Evolutionary conservation across 1,140 invertebrate genomes (phyloP).

Genomic region (Drosophila subpulchrella): DNA sequence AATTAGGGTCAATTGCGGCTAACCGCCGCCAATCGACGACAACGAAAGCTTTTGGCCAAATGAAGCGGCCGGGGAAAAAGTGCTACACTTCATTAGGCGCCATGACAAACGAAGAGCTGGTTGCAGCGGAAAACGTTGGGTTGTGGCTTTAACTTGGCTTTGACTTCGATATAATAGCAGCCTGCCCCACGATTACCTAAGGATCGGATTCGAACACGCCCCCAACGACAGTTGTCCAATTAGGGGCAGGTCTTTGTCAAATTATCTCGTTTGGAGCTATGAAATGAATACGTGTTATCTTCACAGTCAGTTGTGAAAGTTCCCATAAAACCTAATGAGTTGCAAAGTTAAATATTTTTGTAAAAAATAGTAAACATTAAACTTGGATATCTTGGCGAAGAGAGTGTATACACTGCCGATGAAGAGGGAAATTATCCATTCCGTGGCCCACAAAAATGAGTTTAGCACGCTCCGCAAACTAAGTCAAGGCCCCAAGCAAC

Average conservation of each 20-base stretch:
- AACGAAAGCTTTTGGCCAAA: constrained; percentile 42
- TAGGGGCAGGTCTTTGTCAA: constrained; percentile 37
- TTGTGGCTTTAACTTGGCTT: neutral
- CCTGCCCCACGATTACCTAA: constrained; percentile 35
- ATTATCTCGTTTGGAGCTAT: constrained; percentile 35
- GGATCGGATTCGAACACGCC: constrained; percentile 30
- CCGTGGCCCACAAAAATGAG: constrained; percentile 30
- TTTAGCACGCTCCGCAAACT: constrained; percentile 45
- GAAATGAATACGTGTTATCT: constrained; percentile 37
- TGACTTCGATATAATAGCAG: constrained; percentile 20
- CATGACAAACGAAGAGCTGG: constrained; percentile 54
- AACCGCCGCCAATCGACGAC: constrained; percentile 54
- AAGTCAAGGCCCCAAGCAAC: constrained; percentile 42
- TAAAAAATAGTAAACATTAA: constrained; percentile 29
- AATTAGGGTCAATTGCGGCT: constrained; percentile 74
- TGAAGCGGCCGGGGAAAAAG: constrained; percentile 15
- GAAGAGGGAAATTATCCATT: constrained; percentile 21
- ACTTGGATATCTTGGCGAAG: constrained; percentile 14
- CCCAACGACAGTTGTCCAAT: constrained; percentile 29
- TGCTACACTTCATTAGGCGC: constrained; percentile 68
- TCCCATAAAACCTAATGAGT: constrained; percentile 48
- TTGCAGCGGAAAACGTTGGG: constrained; percentile 9
- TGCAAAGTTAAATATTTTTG: constrained; percentile 37
- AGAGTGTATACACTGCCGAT: constrained; percentile 12
- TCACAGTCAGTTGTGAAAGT: constrained; percentile 42